Evolutionary conservation across 2,113 vertebrate species (phyloP), one percentile per base, ranked within the genome.

Genomic region (Etheostoma spectabile): DNA sequence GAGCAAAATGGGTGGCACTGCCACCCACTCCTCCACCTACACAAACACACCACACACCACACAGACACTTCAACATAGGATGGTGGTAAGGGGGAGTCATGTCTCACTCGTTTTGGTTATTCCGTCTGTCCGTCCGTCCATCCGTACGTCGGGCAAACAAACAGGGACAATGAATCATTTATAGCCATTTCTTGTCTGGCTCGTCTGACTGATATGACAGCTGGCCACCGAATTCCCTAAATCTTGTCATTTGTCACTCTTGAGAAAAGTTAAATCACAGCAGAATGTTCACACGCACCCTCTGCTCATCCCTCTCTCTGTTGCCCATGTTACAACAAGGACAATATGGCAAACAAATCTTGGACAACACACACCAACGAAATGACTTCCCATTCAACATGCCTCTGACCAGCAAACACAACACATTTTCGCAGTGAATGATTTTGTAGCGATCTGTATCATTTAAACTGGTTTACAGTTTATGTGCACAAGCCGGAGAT

Each of bases 101-200:
- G 88, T 85, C 77, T 79, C 86, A 80, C 74, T 62, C 66, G 35
- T 83, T 84, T 48, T 61, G 80, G 66, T 79, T 83, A 59, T 13
- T 82, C 62, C 52, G 66, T 78, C 77, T 45, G 27, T 83, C 86
- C 80, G 61, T 84, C 62, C 52, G 66, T 76, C 77, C 49, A 33
- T 83, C 86, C 81, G 61, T 84, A 86, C 73, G 75, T 90, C 88
- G 82, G 64, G 67, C 85, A 86, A 74, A 81, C 85, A 61, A 60
- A 73, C 80, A 61, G 90, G 60, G 86, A 89, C 73, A 82, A 92
- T 92, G 77, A 94, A 92, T 94, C 91, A 93, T 92, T 94, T 74
- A 90, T 88, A 73, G 83, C 64, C 80, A 69, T 78, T 91, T 92
- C 80, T 82, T 67, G 72, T 93, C 88, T 86, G 86, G 78, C 80